A percentile compares a stretch with the other conserved stretches of the same genome.
Conservation (phyloP, 2,888 invertebrate species). For the Morinoia aosen region DNA sequence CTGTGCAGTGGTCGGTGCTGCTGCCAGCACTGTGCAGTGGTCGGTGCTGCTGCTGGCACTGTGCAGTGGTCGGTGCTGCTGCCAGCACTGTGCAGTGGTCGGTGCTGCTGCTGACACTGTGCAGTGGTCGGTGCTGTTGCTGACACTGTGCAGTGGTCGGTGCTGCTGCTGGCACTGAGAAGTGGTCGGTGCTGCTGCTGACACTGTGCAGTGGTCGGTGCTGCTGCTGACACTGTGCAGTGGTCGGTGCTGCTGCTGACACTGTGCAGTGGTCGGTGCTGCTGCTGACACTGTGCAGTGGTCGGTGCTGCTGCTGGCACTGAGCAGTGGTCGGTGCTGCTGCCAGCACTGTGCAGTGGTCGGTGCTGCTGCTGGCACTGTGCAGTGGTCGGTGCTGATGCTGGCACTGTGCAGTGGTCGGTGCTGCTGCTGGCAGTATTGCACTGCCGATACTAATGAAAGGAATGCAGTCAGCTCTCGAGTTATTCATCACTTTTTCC, state of each 20-base stretch:
- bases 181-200: not conserved
- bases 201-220: not conserved
- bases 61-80: not conserved
- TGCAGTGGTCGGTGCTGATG: too few relatives aligned
- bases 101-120: too few relatives aligned
- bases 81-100: too few relatives aligned
- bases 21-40: not conserved
- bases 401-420: too few relatives aligned
- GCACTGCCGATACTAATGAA: too few relatives aligned
- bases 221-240: not conserved
- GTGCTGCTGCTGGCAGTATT: too few relatives aligned
- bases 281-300: not conserved
- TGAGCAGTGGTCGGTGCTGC: not conserved
- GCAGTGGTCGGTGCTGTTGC: too few relatives aligned
- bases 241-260: slow-evolving; percentile 20
- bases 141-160: too few relatives aligned
- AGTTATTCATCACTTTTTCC: too few relatives aligned
- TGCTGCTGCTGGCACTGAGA: not conserved
- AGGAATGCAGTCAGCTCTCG: too few relatives aligned
- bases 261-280: not conserved
- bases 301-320: not conserved
- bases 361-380: too few relatives aligned
- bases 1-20: too few relatives aligned
- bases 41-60: not conserved
- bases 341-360: not conserved